Conservation (phyloP, 2,797 vertebrate genomes). For the Clamator glandarius region DNA sequence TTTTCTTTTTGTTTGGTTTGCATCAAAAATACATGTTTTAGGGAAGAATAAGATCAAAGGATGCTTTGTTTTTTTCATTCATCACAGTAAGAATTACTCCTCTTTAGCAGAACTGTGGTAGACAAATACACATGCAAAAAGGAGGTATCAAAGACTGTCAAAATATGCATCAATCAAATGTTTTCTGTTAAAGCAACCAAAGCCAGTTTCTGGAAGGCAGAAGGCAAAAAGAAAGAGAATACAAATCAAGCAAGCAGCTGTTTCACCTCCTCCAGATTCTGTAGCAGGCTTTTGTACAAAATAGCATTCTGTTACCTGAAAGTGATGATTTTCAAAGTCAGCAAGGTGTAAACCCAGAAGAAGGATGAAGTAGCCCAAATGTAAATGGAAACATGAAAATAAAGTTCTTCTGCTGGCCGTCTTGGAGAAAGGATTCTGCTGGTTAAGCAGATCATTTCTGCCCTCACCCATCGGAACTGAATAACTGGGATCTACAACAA, state of each 20-base stretch:
- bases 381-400: background rate
- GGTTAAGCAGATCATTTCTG: background rate
- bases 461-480: background rate
- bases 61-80: conserved; percentile 27
- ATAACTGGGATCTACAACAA: fast-evolving
- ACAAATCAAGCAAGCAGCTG: background rate
- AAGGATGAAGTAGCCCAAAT: background rate
- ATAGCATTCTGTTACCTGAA: background rate
- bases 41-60: conserved; percentile 38
- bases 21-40: conserved; percentile 24
- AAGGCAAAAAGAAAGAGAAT: background rate
- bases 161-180: background rate
- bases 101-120: background rate
- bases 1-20: background rate
- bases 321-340: background rate
- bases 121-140: conserved; percentile 22
- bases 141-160: conserved; percentile 13
- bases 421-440: background rate
- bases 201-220: background rate
- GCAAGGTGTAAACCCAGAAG: background rate
- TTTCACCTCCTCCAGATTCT: background rate
- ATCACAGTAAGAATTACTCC: background rate
- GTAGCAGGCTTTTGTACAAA: background rate
- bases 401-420: background rate
- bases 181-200: background rate